These are phyloP conservation scores for Leucophenga varia DNA, from an alignment of 1,140 invertebrate species.

Conservation along the genomic window DNA sequence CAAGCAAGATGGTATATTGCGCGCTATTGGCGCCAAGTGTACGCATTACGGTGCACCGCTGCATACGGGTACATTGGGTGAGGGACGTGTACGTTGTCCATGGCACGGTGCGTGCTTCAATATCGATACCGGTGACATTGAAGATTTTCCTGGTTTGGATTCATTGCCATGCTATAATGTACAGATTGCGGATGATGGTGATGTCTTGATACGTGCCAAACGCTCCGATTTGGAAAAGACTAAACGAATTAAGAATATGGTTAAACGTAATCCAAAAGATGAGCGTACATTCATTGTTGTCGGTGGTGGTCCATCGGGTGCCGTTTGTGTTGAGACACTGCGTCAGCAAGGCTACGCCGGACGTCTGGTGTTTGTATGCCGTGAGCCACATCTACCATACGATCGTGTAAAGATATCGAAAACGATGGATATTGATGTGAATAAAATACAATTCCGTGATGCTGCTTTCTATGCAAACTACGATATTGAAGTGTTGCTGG, in stretches of 20 bases:
- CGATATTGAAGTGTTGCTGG: slow-evolving; percentile 71
- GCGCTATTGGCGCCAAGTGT: slow-evolving; percentile 85
- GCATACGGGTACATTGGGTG: slow-evolving; percentile 77
- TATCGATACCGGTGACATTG: slow-evolving; percentile 86
- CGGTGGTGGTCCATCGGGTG: slow-evolving; percentile 83
- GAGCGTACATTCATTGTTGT: slow-evolving; percentile 71
- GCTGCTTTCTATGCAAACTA: slow-evolving; percentile 72
- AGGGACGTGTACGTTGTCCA: slow-evolving; percentile 84
- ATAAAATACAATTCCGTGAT: slow-evolving; percentile 68
- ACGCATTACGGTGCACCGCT: slow-evolving; percentile 90
- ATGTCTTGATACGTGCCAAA: slow-evolving; percentile 69
- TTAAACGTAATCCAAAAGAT: slow-evolving; percentile 56
- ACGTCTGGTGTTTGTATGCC: slow-evolving; percentile 73
- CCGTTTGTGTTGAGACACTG: slow-evolving; percentile 81
- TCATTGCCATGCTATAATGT: slow-evolving; percentile 82
- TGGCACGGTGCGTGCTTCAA: slow-evolving; percentile 98
- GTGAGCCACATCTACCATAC: slow-evolving; percentile 81
- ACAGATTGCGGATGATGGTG: slow-evolving; percentile 63
- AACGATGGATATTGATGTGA: slow-evolving; percentile 63
- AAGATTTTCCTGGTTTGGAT: slow-evolving; percentile 89
- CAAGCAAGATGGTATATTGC: slow-evolving; percentile 77
- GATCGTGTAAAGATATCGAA: slow-evolving; percentile 90
- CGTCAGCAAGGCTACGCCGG: slow-evolving; percentile 88
- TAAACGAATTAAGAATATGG: slow-evolving; percentile 67
- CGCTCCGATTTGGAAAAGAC: slow-evolving; percentile 64